These are phyloP conservation scores for Vicugna pacos DNA, from an alignment of 2,113 vertebrate genomes.

Conservation along the genomic window DNA sequence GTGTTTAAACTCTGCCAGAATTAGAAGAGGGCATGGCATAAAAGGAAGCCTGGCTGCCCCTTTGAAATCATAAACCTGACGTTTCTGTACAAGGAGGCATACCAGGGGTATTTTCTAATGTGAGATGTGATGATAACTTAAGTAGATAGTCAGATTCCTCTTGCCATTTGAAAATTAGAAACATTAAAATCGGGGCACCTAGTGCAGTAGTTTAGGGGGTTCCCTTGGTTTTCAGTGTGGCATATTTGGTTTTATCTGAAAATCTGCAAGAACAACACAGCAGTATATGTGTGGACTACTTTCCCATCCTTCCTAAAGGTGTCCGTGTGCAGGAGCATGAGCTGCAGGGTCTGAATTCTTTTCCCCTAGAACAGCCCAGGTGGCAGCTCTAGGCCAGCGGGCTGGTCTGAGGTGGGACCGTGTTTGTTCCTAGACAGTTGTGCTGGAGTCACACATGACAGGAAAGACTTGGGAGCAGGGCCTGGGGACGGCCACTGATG, in stretches of 20 bases:
- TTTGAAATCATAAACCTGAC: neutral
- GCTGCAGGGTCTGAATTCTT: slow-evolving; percentile 72
- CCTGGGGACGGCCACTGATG: neutral
- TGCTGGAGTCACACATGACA: slow-evolving; percentile 24
- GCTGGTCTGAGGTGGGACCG: slow-evolving; percentile 40
- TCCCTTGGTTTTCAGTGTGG: neutral
- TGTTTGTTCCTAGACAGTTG: slow-evolving; percentile 63
- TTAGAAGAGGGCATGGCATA: neutral
- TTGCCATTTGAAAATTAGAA: slow-evolving; percentile 19
- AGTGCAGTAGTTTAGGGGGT: neutral
- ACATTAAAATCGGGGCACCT: neutral
- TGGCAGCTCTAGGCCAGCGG: slow-evolving; percentile 53
- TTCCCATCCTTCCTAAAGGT: neutral
- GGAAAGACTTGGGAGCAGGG: slow-evolving; percentile 52
- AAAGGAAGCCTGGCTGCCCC: neutral
- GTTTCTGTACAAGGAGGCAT: neutral
- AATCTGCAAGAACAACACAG: neutral
- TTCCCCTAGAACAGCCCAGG: slow-evolving; percentile 73
- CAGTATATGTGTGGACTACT: neutral
- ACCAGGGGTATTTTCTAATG: neutral
- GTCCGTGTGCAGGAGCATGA: neutral
- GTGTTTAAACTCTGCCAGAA: slow-evolving; percentile 47
- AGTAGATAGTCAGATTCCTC: neutral
- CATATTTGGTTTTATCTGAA: neutral
- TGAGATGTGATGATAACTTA: neutral